Evolutionary conservation across 2,888 invertebrate genomes (phyloP), one percentile per base, ranked within the genome.

Genomic region (Pomacea canaliculata): DNA sequence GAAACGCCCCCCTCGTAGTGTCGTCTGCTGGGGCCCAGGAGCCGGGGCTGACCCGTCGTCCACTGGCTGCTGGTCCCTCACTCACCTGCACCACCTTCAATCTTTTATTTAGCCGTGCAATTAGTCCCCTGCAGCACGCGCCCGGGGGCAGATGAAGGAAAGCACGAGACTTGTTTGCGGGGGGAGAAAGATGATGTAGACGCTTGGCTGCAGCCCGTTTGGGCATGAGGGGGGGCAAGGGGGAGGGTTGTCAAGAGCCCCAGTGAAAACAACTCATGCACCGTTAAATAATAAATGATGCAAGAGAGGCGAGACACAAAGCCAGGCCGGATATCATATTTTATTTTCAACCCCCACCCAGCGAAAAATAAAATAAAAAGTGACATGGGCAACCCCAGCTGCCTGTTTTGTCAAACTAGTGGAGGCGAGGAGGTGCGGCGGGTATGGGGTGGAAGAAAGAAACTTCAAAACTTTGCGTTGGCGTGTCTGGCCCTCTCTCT

Each of bases 251-350:
- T 56, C 59, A 46, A 56, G 51, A 56, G 51, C 16, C 51, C 51
- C 51, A 16, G 51, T 56, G 51, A 48, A n/a, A 56, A 56, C 10
- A 62, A 46, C 27, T 65, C 23, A 37, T n/a, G 67, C 73, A 67
- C 73, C 59, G 59, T 59, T 73, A 67, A 73, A 73, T 73, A 67
- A 73, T 73, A 60, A 73, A 67, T 73, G 67, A 73, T 67, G 56
- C 59, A 73, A 73, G 67, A 48, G 59, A 68, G 23, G 59, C 37
- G 65, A 67, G 63, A 63, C 63, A 56, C 51, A 63, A 63, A 73
- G 56, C 65, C 48, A 37, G 13, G 49, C 37, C 69, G 51, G 56
- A 73, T 56, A 66, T 73, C 51, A 68, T 67, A 51, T 67, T 73
- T 67, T 59, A 67, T 73, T 63, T 73, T 66, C 23, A 16, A 59